These are phyloP conservation scores for Scolopax bukidnonensis DNA, from an alignment of 2,797 vertebrate genomes.

Conservation along the genomic window DNA sequence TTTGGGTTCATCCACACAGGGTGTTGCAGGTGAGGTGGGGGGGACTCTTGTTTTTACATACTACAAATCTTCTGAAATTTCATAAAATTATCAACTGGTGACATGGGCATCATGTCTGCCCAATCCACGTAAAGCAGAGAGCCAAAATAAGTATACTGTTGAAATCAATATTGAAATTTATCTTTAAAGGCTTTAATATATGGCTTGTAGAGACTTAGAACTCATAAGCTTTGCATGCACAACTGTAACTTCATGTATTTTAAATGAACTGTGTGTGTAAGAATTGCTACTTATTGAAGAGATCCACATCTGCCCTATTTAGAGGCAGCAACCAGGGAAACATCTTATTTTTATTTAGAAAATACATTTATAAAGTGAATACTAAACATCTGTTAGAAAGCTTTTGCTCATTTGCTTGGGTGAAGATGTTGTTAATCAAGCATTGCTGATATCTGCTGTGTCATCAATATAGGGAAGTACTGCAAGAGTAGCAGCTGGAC, in stretches of 20 bases:
- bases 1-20: neutral
- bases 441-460: neutral
- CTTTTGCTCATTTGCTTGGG: neutral
- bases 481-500: neutral
- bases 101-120: neutral
- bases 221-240: neutral
- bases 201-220: neutral
- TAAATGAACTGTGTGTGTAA: neutral
- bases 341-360: neutral
- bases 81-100: accelerated
- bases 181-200: neutral
- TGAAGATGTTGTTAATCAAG: neutral
- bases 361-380: neutral
- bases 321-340: neutral
- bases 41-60: neutral
- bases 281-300: neutral
- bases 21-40: neutral
- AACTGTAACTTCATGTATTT: accelerated
- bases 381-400: neutral
- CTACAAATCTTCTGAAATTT: neutral
- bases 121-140: neutral
- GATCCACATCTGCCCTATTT: neutral
- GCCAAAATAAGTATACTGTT: neutral
- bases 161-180: neutral
- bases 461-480: neutral